Conservation (phyloP, 2,113 vertebrate species). For the Cyrtonyx montezumae region DNA sequence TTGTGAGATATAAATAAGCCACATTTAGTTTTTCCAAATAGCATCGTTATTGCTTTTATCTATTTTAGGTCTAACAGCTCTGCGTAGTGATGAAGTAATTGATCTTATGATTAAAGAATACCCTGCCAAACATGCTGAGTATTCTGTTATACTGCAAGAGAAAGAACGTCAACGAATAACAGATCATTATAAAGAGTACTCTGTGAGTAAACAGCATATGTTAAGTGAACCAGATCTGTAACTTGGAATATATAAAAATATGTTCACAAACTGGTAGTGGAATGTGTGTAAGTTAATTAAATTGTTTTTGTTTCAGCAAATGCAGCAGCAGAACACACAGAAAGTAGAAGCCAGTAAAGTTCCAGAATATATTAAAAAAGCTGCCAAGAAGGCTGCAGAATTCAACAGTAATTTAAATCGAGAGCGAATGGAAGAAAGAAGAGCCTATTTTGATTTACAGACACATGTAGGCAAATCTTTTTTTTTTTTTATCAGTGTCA, state of each 20-base stretch:
- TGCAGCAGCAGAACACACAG: conserved; percentile 97
- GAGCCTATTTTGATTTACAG: conserved; percentile 98
- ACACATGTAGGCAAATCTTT: conserved; percentile 87
- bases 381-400: conserved; percentile 96
- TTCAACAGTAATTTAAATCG: conserved; percentile 98
- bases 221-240: neutral
- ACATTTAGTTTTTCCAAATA: neutral
- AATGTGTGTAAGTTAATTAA: neutral
- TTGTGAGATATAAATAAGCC: neutral
- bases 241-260: neutral
- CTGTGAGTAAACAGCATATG: conserved; percentile 81
- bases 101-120: conserved; percentile 99
- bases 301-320: conserved; percentile 85
- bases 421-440: conserved; percentile 96
- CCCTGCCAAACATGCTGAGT: conserved; percentile 94
- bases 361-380: conserved; percentile 98
- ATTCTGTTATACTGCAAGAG: conserved; percentile 97
- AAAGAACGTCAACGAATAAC: conserved; percentile 95
- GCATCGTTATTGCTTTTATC: conserved; percentile 5
- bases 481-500: neutral
- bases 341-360: conserved; percentile 98
- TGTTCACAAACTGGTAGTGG: neutral
- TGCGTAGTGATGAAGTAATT: conserved; percentile 97
- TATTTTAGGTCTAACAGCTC: conserved; percentile 90
- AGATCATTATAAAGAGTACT: conserved; percentile 93